Conservation (phyloP, 2,888 invertebrate species). For the Ecliptopera silaceata region DNA sequence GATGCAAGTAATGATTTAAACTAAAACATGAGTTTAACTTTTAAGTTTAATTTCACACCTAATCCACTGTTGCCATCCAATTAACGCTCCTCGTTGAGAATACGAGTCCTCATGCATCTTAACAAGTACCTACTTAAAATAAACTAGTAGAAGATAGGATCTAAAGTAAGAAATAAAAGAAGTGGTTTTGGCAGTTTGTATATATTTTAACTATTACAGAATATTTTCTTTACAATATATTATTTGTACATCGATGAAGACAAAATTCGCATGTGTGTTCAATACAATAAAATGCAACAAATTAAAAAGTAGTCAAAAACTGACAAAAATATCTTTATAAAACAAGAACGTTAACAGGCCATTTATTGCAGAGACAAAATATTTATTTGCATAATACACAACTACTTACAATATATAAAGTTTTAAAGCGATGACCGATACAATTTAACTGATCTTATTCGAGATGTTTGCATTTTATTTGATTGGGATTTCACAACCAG, state of each 20-base stretch:
- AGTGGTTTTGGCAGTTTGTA: slow-evolving; percentile 72
- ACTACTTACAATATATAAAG: slow-evolving; percentile 30
- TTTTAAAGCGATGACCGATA: slow-evolving; percentile 4
- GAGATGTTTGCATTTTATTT: slow-evolving; percentile 25
- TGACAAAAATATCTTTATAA: slow-evolving; percentile 60
- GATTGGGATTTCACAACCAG: slow-evolving; percentile 16
- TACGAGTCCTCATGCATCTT: too few species aligned
- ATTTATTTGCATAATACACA: slow-evolving; percentile 40
- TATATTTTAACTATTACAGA: slow-evolving; percentile 74
- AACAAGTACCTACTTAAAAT: too few species aligned
- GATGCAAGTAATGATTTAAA: too few species aligned
- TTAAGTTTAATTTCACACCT: too few species aligned
- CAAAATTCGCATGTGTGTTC: slow-evolving; percentile 67
- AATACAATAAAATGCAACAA: slow-evolving; percentile 79
- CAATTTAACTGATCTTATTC: neutral
- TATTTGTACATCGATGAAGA: slow-evolving; percentile 72
- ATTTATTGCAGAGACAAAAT: slow-evolving; percentile 41
- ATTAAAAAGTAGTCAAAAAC: slow-evolving; percentile 60
- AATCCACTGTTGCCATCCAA: too few species aligned
- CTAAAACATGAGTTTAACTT: too few species aligned
- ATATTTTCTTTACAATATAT: slow-evolving; percentile 75
- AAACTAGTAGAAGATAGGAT: too few species aligned
- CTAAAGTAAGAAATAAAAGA: slow-evolving; percentile 39
- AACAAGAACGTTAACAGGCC: slow-evolving; percentile 42
- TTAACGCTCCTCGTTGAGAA: too few species aligned